These are phyloP conservation scores for Malacoraja senta DNA, from an alignment of 2,797 vertebrate species.

Conservation along the genomic window DNA sequence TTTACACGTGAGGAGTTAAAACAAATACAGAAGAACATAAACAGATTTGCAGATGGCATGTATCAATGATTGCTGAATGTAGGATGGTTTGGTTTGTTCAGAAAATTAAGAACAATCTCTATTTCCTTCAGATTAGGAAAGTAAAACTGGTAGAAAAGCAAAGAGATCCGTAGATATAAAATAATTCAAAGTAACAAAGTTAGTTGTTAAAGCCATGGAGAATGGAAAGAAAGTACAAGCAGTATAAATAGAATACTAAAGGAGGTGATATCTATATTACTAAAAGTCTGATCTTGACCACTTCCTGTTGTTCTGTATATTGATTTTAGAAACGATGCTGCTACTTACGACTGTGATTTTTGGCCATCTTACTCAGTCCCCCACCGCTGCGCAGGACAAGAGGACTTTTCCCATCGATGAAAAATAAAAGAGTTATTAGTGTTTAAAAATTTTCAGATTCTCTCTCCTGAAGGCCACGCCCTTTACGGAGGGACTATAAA, in stretches of 20 bases:
- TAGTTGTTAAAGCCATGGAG: neutral
- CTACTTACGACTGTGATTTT: too few relatives aligned
- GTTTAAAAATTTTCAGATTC: too few relatives aligned
- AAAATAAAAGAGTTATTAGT: too few relatives aligned
- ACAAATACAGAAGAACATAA: neutral
- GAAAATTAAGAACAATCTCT: neutral
- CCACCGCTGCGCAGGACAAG: too few relatives aligned
- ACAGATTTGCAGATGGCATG: neutral
- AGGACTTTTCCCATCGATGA: too few relatives aligned
- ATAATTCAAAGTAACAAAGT: neutral
- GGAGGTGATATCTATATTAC: neutral
- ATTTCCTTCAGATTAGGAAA: neutral
- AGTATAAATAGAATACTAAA: neutral
- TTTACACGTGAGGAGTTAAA: neutral
- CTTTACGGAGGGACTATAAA: too few relatives aligned
- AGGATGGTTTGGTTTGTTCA: too few relatives aligned
- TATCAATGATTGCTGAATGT: neutral
- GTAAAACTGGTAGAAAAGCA: neutral
- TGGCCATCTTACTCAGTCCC: too few relatives aligned
- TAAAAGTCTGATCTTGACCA: too few relatives aligned
- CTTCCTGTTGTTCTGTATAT: too few relatives aligned
- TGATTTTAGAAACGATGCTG: too few relatives aligned
- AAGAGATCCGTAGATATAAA: neutral
- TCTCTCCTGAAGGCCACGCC: too few relatives aligned
- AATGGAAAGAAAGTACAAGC: neutral